Percentiles rank a stretch among this genome's conserved stretches.
phyloP scores from a whole-genome alignment of 2,113 vertebrate genomes.

The Xenopus tropicalis region DNA sequence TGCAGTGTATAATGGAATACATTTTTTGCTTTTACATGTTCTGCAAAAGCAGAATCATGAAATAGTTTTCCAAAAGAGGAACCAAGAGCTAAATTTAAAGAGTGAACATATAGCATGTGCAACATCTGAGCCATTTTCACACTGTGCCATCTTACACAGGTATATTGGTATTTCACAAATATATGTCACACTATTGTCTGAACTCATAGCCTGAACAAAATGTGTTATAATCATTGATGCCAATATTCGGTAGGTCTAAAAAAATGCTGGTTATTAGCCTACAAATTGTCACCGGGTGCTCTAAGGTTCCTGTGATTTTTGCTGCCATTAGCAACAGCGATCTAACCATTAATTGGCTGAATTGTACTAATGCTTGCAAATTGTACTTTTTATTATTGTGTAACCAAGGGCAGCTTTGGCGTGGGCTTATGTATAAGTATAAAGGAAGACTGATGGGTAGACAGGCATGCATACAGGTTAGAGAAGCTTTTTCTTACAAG shows the following conservation, averaged over 20 bases:
- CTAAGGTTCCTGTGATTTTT: background rate
- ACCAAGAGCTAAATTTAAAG: no score
- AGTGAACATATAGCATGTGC: no score
- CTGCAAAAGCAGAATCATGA: no score
- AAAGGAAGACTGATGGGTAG: background rate
- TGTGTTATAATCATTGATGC: background rate
- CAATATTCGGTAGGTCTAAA: background rate
- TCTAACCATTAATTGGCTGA: constrained; percentile 22
- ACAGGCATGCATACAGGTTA: background rate
- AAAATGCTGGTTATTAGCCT: background rate
- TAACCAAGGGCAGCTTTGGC: constrained; percentile 25
- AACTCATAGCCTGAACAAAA: background rate
- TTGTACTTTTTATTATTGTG: constrained; percentile 21
- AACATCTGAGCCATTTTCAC: no score
- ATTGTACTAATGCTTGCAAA: constrained; percentile 6
- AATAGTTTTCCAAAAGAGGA: no score
- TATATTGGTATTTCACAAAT: no score
- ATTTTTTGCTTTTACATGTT: no score
- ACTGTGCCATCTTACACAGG: no score
- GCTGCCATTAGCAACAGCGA: background rate
- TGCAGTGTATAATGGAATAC: no score
- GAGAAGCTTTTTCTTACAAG: constrained; percentile 8
- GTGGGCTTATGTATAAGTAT: background rate
- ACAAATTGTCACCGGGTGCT: background rate
- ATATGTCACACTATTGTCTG: no score